Conservation (phyloP, 2,113 vertebrate genomes). For the Crotalus horridus region DNA sequence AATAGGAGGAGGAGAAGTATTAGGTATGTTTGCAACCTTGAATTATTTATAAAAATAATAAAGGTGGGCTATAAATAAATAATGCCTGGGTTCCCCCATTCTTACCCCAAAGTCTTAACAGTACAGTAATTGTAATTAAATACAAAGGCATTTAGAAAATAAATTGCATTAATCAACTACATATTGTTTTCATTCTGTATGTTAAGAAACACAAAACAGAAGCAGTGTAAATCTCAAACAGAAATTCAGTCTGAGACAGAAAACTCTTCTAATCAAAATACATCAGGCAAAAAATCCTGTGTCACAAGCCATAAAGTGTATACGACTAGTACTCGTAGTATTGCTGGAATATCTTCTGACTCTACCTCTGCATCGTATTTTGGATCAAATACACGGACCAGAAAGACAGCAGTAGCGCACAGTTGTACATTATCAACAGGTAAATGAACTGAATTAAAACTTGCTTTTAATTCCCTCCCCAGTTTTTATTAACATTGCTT, state of each 20-base stretch:
- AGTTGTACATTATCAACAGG: constrained; percentile 73
- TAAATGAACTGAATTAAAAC: constrained; percentile 52
- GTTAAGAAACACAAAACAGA: constrained; percentile 71
- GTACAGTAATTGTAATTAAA: background rate
- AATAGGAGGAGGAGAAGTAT: background rate
- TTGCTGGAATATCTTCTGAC: constrained; percentile 77
- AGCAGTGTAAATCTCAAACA: constrained; percentile 80
- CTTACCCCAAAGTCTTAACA: background rate
- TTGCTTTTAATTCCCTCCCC: background rate
- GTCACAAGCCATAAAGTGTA: constrained; percentile 48
- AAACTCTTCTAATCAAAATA: constrained; percentile 76
- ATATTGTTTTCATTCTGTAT: constrained; percentile 50
- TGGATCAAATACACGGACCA: constrained; percentile 66
- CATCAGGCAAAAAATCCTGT: constrained; percentile 78
- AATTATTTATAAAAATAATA: background rate
- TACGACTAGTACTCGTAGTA: constrained; percentile 45
- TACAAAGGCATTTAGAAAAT: background rate
- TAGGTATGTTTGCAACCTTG: background rate
- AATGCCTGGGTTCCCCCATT: background rate
- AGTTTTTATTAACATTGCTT: background rate
- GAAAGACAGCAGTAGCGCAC: constrained; percentile 50
- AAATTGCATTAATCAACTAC: background rate
- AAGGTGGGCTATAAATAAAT: background rate
- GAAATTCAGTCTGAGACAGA: constrained; percentile 68
- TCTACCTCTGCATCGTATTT: constrained; percentile 53